phyloP scores from a whole-genome alignment of 2,113 vertebrate genomes.

The Polyodon spathula region DNA sequence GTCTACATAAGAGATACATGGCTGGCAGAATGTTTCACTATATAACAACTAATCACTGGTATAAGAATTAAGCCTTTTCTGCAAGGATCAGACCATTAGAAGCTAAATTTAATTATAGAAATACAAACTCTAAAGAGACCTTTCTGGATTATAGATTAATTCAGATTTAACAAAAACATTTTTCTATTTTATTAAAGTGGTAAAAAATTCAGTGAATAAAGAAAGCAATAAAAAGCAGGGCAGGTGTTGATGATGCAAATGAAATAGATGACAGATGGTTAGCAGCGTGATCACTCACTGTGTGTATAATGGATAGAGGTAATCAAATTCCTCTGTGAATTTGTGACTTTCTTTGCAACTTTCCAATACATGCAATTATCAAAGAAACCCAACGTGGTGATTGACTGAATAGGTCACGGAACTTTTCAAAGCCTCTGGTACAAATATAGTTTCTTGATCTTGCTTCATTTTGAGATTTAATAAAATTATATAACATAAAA shows the following conservation, averaged over 20 bases:
- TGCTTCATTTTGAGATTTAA: not conserved
- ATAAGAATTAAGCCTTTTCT: slow-evolving; percentile 71
- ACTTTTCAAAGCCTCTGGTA: slow-evolving; percentile 10
- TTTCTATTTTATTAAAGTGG: slow-evolving; percentile 84
- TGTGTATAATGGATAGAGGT: slow-evolving; percentile 98
- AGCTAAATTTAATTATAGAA: slow-evolving; percentile 75
- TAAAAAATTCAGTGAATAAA: slow-evolving; percentile 68
- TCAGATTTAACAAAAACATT: slow-evolving; percentile 86
- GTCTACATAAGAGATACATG: slow-evolving; percentile 55
- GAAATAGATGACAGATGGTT: slow-evolving; percentile 99
- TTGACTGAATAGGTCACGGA: not conserved
- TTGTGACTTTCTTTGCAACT: slow-evolving; percentile 96
- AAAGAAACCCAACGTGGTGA: slow-evolving; percentile 34
- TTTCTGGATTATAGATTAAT: slow-evolving; percentile 82
- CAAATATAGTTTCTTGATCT: not conserved
- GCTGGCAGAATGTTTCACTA: slow-evolving; percentile 48
- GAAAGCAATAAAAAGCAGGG: slow-evolving; percentile 91
- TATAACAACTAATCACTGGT: slow-evolving; percentile 72
- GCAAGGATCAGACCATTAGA: slow-evolving; percentile 67
- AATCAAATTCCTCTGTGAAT: slow-evolving; percentile 97
- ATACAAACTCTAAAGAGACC: slow-evolving; percentile 59
- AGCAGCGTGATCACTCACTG: slow-evolving; percentile 88
- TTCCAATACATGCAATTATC: slow-evolving; percentile 70
- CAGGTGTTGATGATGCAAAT: slow-evolving; percentile 99
- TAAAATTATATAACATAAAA: not conserved